A percentile compares a stretch with the other conserved stretches of the same genome.
phyloP scores from a whole-genome alignment of 1,140 invertebrate genomes.

The Lordiphosa mommai region DNA sequence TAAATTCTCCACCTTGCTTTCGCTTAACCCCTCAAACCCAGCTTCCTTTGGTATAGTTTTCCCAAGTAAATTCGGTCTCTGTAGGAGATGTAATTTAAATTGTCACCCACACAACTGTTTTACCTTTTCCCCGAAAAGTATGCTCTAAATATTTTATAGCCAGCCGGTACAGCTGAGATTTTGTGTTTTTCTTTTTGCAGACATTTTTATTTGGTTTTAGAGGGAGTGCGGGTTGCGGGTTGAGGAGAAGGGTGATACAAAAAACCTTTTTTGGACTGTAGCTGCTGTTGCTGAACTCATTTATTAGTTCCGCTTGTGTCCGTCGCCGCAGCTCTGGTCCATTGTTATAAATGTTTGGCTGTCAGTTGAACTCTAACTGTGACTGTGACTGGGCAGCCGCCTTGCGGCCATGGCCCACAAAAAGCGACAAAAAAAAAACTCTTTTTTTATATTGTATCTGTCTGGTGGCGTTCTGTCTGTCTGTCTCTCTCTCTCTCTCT shows the following conservation, averaged over 20 bases:
- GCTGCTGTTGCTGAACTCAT: conserved; percentile 61
- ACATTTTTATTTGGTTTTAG: conserved; percentile 62
- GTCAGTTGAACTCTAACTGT: conserved; percentile 42
- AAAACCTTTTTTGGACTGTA: conserved; percentile 25
- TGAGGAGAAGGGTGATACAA: too few relatives aligned
- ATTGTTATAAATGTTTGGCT: conserved; percentile 70
- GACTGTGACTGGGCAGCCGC: conserved; percentile 35
- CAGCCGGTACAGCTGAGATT: conserved; percentile 38
- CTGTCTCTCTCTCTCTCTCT: neutral
- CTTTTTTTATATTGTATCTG: conserved; percentile 57
- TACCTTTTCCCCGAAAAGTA: conserved; percentile 22
- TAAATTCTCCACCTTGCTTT: conserved; percentile 12
- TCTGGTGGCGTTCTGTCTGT: conserved; percentile 26
- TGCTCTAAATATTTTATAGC: conserved; percentile 68
- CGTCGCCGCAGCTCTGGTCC: conserved; percentile 9
- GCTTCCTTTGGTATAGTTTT: neutral
- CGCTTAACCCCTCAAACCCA: neutral
- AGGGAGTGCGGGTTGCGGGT: neutral
- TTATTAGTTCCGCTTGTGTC: conserved; percentile 64
- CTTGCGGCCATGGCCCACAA: conserved; percentile 42
- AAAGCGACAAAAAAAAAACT: conserved; percentile 20
- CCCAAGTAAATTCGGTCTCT: neutral
- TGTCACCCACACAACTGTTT: conserved; percentile 22
- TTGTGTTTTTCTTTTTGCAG: conserved; percentile 16
- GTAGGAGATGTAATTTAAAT: conserved; percentile 27